Percentiles rank a stretch among this genome's conserved stretches.
These are phyloP conservation scores for Microtus obscurus DNA, from an alignment of 2,797 vertebrate genomes.

Conservation along the genomic window DNA sequence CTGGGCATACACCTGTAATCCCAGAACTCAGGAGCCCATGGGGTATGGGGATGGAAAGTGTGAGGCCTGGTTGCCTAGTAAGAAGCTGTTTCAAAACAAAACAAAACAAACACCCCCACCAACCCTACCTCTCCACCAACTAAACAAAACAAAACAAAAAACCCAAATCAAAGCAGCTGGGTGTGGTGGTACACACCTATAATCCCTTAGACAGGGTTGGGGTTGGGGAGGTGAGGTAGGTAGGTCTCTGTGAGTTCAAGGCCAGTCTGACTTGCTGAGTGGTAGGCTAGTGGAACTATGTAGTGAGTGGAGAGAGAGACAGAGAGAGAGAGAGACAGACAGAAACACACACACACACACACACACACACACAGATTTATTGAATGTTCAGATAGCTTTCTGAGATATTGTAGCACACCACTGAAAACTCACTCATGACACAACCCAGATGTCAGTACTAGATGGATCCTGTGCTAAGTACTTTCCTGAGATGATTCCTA, in stretches of 20 bases:
- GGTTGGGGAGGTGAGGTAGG: neutral
- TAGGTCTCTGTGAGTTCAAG: too few relatives aligned
- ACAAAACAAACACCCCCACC: neutral
- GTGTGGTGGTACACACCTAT: neutral
- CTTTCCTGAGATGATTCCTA: neutral
- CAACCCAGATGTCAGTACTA: neutral
- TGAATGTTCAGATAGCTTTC: neutral
- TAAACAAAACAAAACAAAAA: too few relatives aligned
- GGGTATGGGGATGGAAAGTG: neutral
- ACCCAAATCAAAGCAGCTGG: neutral
- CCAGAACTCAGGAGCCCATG: too few relatives aligned
- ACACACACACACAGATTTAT: too few relatives aligned
- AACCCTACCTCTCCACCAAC: neutral
- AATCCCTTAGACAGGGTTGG: neutral
- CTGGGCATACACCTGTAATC: neutral
- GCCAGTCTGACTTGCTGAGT: too few relatives aligned
- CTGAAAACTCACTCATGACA: neutral
- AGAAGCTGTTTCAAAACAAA: neutral
- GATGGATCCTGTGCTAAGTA: neutral
- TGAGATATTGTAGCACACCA: conserved; percentile 10
- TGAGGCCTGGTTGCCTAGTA: neutral
- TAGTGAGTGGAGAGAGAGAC: too few relatives aligned
- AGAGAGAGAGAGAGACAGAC: too few relatives aligned
- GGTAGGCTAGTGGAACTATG: fast-evolving
- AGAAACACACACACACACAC: too few relatives aligned